Base-by-base conservation (phyloP, 2,113 vertebrate genomes). In the Regulus satrapa region DNA sequence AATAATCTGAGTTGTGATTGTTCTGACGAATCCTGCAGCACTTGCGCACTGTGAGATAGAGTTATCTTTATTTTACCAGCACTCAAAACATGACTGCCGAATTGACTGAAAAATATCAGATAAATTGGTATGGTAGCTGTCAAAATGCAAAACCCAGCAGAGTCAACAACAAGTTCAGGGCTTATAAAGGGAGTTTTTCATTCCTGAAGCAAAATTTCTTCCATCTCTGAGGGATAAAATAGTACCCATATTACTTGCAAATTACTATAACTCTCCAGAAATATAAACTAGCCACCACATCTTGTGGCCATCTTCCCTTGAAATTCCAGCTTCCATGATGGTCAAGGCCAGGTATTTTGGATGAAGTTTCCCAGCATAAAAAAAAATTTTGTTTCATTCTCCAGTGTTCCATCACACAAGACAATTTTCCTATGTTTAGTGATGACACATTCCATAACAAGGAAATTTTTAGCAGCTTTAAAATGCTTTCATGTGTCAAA, bases 51-150 rank as follows among this genome's bases (percentile, higher is more conserved):
- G 46, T 2, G 10, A 85, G 78, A 89, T n/a, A 89, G 49, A 85
- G 58, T 73, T 92, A 95, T 88, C 91, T 94, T 85, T 91, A 77
- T 95, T 96, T 95, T 94, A 86, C 51, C 91, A 94, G 74, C 55
- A 59, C 34, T 68, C 40, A 69, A 69, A 94, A 73, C 21, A 73
- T 54, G 63, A 93, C 92, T 76, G 61, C 36, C 83, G 84, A 86
- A 82, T 58, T 72, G 75, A 84, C 64, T 84, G 40, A 90, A 77
- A 90, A 84, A 59, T 73, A 92, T 80, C 87, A 92, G 93, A 91
- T 85, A 79, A 85, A 78, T 78, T 92, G 72, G 64, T 77, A 40
- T 73, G 40, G 87, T 94, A 92, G 62, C 46, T 81, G 54, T n/a
- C 43, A 79, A 83, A 83, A 93, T 52, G 90, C 43, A 86, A 83